A percentile compares a stretch with the other conserved stretches of the same genome.
phyloP scores from a whole-genome alignment of 2,888 invertebrate species.

The Drosophila tripunctata region DNA sequence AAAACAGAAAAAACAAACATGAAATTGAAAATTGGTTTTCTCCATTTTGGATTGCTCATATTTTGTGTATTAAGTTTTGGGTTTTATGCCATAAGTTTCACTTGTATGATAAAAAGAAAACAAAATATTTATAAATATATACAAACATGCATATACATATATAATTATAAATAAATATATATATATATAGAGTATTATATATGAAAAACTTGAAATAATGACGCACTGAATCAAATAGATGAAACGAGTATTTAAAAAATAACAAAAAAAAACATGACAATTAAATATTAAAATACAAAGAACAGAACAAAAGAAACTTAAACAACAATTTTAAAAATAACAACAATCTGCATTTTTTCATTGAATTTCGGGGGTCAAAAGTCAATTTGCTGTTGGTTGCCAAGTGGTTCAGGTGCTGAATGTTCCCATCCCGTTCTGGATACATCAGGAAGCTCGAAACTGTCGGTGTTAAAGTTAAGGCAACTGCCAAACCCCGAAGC shows the following conservation, averaged over 20 bases:
- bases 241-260: constrained; percentile 78
- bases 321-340: constrained; percentile 56
- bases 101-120: constrained; percentile 63
- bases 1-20: constrained; percentile 29
- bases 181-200: constrained; percentile 60
- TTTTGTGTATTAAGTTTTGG: constrained; percentile 26
- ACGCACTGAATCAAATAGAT: constrained; percentile 84
- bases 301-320: constrained; percentile 51
- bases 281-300: constrained; percentile 63
- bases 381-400: constrained; percentile 30
- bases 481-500: constrained; percentile 36
- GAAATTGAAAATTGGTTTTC: constrained; percentile 28
- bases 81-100: constrained; percentile 62
- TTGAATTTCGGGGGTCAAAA: background rate
- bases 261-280: constrained; percentile 68
- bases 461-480: constrained; percentile 53
- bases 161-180: constrained; percentile 37
- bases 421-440: constrained; percentile 44
- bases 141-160: constrained; percentile 45
- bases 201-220: constrained; percentile 69
- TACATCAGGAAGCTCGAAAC: background rate
- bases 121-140: constrained; percentile 9
- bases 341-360: constrained; percentile 3
- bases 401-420: constrained; percentile 42
- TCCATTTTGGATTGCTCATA: constrained; percentile 29